Percentiles rank a stretch among this genome's conserved stretches.
Evolutionary conservation across 64 coral and sea anemone genomes (phyloP).

Genomic region (Pocillopora verrucosa): DNA sequence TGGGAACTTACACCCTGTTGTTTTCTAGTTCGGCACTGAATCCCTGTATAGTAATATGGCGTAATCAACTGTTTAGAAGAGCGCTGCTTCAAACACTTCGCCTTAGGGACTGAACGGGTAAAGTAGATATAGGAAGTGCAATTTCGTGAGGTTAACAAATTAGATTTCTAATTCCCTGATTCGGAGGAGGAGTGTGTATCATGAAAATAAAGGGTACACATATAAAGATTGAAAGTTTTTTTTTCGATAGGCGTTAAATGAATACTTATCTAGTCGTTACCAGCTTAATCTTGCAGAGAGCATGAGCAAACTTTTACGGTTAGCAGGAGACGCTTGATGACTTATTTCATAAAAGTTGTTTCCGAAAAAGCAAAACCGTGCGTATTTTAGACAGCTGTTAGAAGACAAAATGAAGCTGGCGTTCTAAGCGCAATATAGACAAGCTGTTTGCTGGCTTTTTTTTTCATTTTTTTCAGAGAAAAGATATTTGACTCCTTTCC

Average conservation of each 20-base stretch:
- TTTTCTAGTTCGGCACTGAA: slow-evolving; percentile 9
- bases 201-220: background rate
- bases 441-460: too few species aligned
- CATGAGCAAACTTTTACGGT: background rate
- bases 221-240: background rate
- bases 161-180: background rate
- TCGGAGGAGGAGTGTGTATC: background rate
- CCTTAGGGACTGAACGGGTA: background rate
- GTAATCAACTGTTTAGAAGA: slow-evolving; percentile 6
- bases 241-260: background rate
- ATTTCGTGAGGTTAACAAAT: too few species aligned
- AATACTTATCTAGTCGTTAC: background rate
- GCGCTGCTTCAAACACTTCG: background rate
- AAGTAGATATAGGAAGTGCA: too few species aligned
- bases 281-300: background rate
- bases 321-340: too few species aligned
- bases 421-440: too few species aligned
- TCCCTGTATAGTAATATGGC: slow-evolving; percentile 28
- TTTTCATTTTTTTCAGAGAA: background rate
- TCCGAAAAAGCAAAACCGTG: too few species aligned
- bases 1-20: slow-evolving; percentile 8
- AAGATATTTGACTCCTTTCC: background rate
- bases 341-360: too few species aligned
- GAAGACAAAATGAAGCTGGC: too few species aligned
- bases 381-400: too few species aligned